Evolutionary conservation across 1,140 invertebrate genomes (phyloP), one percentile per base, ranked within the genome.

Genomic region (Lineus longissimus): DNA sequence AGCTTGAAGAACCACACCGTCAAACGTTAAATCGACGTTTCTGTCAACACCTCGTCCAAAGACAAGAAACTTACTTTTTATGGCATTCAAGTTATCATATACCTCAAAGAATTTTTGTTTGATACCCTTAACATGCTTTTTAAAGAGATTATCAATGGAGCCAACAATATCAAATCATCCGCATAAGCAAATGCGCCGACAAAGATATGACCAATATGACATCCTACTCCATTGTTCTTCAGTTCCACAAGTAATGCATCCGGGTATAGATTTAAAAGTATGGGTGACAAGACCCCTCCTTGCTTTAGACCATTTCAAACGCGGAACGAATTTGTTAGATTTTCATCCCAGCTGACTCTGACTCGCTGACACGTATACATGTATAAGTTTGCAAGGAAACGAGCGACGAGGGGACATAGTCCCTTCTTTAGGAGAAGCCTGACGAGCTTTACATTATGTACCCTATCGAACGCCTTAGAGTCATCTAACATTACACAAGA

Each of bases 231-330:
- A 23, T 19, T 23, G 9, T 51, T n/a, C n/a, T 27, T 51, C 9
- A 51, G n/a, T 6, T 7, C 25, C n/a, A 7, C n/a, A 6, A 51
- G n/a, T 23, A 23, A 27, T n/a, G 6, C 25, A 51, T 51, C 47
- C 9, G n/a, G 6, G 47, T 51, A 51, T n/a, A 51, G n/a, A 27
- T 19, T 23, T 7, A 51, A 51, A 23, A 51, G 47, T 51, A 51
- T n/a, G n/a, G 47, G 47, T 23, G 47, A 51, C 47, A 51, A 51
- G n/a, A 51, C 47, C 6, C 47, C 47, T 51, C 47, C 47, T n/a
- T 51, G 47, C 25, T 51, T 51, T 27, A 51, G 6, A 27, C 47
- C 25, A 27, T 51, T 51, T 19, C 6, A 7, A 9, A 27, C 47
- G n/a, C 4, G 9, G n/a, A 51, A 51, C 6, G 25, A 7, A 51